Evolutionary conservation across 2,888 invertebrate species (phyloP), one percentile per base, ranked within the genome.

Genomic region (Xylota segnis): DNA sequence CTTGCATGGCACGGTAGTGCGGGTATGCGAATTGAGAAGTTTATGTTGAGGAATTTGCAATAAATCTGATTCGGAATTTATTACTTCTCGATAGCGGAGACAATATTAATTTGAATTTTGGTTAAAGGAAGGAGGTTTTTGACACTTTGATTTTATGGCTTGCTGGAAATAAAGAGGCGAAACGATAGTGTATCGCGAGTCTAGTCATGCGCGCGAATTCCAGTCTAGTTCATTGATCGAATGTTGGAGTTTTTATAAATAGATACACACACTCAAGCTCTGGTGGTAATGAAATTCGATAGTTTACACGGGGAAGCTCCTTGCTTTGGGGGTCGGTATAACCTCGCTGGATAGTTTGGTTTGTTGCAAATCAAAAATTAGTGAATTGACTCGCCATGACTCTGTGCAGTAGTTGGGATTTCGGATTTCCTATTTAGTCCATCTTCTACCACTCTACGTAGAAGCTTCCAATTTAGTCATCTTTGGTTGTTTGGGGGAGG

Each of bases 21-120:
- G 40, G 23, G 10, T 40, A 16, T 18, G 5, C 16, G 43, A 34
- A 40, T 59, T 52, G 37, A 79, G 12, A 66, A 63, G 16, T 75
- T 84, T 84, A 70, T 76, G 71, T 65, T 43, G 40, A 76, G 81
- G 84, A 79, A 84, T 84, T 84, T 71, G 79, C 54, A 65, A 84
- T 84, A 84, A 84, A 84, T 84, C 65, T 75, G 12, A 50, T 40
- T 58, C 18, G 76, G 23, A 81, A 84, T 84, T 79, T 84, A 84
- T 84, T 65, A 50, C 16, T 43, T 7, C 63, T 66, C 68, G 47
- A 65, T 56, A 56, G 79, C 52, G 79, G 27, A 58, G 74, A 74
- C 79, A 79, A 58, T 78, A 78, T 74, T 78, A 78, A 83, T 79
- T 83, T 78, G 83, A 43, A 58, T 59, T 75, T 52, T 45, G 47